phyloP scores from a whole-genome alignment of 2,797 vertebrate genomes.

The Benthosema pterotum region DNA sequence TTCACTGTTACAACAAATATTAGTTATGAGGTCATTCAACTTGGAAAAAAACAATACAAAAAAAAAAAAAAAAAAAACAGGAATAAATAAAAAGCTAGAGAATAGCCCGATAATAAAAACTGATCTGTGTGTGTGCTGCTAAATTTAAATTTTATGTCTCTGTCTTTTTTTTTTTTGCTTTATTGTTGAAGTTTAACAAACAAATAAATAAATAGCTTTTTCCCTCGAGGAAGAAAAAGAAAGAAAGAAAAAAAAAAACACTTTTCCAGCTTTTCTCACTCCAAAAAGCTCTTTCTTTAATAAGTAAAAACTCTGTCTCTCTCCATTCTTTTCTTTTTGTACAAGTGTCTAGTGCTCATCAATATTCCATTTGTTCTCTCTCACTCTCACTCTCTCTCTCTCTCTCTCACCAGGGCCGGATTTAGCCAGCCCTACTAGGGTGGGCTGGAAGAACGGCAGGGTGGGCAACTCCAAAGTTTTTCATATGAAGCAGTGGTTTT shows the following conservation, averaged over 20 bases:
- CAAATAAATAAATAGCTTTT: conserved; percentile 90
- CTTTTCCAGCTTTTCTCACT: conserved; percentile 74
- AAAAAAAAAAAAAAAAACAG: conserved; percentile 90
- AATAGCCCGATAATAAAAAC: conserved; percentile 79
- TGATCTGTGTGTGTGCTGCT: conserved; percentile 82
- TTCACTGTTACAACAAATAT: conserved; percentile 98
- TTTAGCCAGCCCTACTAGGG: too few relatives aligned
- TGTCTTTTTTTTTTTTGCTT: conserved; percentile 61
- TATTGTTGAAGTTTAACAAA: conserved; percentile 64
- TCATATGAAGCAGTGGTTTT: too few relatives aligned
- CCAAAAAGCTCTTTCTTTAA: conserved; percentile 85
- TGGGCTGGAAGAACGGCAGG: too few relatives aligned
- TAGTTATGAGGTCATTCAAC: conserved; percentile 93
- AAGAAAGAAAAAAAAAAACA: conserved; percentile 73
- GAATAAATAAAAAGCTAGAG: conserved; percentile 87
- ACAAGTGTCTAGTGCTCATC: conserved; percentile 79
- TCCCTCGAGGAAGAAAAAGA: conserved; percentile 73
- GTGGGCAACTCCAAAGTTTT: too few relatives aligned
- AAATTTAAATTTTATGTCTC: conserved; percentile 75
- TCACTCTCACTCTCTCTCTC: conserved; percentile 54
- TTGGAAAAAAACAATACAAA: conserved; percentile 90
- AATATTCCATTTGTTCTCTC: conserved; percentile 58
- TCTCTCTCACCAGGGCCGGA: too few relatives aligned
- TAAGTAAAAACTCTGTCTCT: conserved; percentile 74
- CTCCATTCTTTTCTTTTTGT: conserved; percentile 60